Percentiles rank a stretch among this genome's conserved stretches.
Evolutionary conservation across 2,888 invertebrate genomes (phyloP).

Genomic region (Cybosia mesomella): DNA sequence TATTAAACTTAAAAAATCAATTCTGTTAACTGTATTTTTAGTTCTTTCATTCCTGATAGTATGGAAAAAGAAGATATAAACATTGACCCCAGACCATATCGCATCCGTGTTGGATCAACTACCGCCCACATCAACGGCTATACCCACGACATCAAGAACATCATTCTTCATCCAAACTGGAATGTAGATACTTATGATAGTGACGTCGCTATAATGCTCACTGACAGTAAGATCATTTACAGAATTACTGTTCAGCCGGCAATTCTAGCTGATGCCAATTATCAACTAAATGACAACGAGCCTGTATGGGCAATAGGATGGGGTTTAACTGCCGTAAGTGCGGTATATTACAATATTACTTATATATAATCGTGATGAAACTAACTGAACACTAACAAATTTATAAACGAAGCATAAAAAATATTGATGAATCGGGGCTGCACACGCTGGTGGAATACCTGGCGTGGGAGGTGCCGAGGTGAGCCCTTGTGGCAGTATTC

Average conservation of each 20-base stretch:
- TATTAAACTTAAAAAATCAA: no score
- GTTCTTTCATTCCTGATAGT: background rate
- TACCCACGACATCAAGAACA: background rate
- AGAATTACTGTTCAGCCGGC: slow-evolving; percentile 46
- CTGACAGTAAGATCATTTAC: slow-evolving; percentile 44
- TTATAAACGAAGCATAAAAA: no score
- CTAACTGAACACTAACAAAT: background rate
- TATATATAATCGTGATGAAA: background rate
- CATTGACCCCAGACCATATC: background rate
- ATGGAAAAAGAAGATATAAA: background rate
- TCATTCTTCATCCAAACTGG: slow-evolving; percentile 62
- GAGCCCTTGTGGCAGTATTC: no score
- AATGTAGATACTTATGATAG: slow-evolving; percentile 50
- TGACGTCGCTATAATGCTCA: slow-evolving; percentile 66
- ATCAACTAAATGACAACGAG: slow-evolving; percentile 56
- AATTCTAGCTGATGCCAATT: slow-evolving; percentile 56
- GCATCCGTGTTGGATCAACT: slow-evolving; percentile 8
- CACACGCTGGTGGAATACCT: no score
- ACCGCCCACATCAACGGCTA: background rate
- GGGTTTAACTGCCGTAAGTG: slow-evolving; percentile 66
- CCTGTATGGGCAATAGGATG: slow-evolving; percentile 71
- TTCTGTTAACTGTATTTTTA: no score
- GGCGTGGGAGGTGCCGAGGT: no score
- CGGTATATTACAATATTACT: no score
- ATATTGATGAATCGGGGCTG: no score